Evolutionary conservation across 2,113 vertebrate species (phyloP).

Genomic region (Phalacrocorax aristotelis): DNA sequence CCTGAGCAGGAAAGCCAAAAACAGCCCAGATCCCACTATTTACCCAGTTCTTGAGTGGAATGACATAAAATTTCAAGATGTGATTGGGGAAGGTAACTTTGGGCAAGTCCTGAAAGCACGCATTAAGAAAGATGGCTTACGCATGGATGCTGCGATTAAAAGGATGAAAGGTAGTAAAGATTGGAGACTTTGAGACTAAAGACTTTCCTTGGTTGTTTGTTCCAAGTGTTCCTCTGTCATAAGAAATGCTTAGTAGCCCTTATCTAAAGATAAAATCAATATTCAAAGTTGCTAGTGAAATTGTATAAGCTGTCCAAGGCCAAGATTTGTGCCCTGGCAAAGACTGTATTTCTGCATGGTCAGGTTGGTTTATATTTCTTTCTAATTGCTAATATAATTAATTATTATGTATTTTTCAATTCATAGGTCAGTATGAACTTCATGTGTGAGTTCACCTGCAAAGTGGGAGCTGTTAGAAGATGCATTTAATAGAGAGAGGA

Average conservation of each 20-base stretch:
- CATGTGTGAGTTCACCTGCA: background rate
- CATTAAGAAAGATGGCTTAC: constrained; percentile 88
- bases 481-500: background rate
- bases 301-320: background rate
- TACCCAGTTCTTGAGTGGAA: constrained; percentile 89
- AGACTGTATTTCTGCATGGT: background rate
- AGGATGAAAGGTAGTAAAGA: constrained; percentile 85
- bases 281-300: background rate
- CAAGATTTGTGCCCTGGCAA: background rate
- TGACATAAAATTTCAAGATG: constrained; percentile 91
- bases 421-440: background rate
- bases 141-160: constrained; percentile 90
- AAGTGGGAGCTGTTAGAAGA: background rate
- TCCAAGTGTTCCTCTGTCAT: background rate
- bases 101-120: constrained; percentile 89
- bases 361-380: background rate
- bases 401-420: background rate
- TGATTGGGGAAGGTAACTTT: constrained; percentile 90
- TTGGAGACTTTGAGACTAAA: background rate
- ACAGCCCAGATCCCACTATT: constrained; percentile 79
- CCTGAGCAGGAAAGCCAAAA: constrained; percentile 81
- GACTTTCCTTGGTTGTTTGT: background rate
- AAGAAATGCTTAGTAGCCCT: background rate
- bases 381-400: background rate
- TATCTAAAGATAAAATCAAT: background rate